A percentile compares a stretch with the other conserved stretches of the same genome.
Conservation (phyloP, 2,797 vertebrate genomes). For the Poecilia wingei region DNA sequence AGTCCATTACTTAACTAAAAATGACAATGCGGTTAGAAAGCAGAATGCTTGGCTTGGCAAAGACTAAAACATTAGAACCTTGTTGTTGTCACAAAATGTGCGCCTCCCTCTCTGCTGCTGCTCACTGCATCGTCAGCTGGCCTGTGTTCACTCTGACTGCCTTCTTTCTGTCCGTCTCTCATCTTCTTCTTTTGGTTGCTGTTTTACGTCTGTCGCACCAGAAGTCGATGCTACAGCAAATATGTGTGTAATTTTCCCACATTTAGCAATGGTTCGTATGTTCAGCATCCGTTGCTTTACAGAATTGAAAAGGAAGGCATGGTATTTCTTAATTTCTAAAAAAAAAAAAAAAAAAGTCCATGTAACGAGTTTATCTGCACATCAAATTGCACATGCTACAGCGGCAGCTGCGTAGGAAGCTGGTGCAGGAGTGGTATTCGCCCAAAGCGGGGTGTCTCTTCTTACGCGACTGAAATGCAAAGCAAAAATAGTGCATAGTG, state of each 20-base stretch:
- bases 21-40: background rate
- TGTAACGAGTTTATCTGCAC: background rate
- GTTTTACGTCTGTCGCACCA: background rate
- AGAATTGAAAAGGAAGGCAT: background rate
- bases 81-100: background rate
- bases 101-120: background rate
- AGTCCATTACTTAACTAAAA: background rate
- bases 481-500: background rate
- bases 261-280: background rate
- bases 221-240: background rate
- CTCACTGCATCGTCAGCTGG: background rate
- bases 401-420: background rate
- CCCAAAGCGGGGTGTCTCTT: background rate
- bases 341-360: no score
- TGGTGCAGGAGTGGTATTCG: background rate
- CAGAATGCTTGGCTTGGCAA: no score
- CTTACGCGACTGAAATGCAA: background rate
- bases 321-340: background rate
- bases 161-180: background rate
- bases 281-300: no score
- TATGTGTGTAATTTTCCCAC: background rate
- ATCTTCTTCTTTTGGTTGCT: background rate
- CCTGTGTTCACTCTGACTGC: background rate
- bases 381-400: background rate
- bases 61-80: background rate